These are phyloP conservation scores for Tangara arthus DNA, from an alignment of 2,797 vertebrate species.

Conservation along the genomic window DNA sequence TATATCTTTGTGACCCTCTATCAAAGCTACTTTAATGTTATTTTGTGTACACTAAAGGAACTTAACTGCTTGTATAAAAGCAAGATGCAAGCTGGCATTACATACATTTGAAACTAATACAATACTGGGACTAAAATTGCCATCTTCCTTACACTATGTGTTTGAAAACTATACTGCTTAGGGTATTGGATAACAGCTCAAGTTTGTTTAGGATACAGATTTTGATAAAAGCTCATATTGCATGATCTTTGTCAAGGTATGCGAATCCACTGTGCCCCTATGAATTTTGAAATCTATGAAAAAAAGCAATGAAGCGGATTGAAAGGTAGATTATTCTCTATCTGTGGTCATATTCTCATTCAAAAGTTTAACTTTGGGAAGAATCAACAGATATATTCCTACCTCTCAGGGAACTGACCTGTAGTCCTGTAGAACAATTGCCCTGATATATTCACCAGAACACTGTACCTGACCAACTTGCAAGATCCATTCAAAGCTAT, in stretches of 20 bases:
- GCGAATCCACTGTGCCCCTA: background rate
- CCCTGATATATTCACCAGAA: background rate
- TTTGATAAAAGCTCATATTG: background rate
- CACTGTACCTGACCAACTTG: background rate
- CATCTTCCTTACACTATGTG: background rate
- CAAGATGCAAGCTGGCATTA: background rate
- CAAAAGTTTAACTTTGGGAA: background rate
- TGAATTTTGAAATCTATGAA: background rate
- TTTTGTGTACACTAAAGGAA: background rate
- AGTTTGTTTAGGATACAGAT: background rate
- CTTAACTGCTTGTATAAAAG: background rate
- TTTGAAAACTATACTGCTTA: background rate
- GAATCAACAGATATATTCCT: background rate
- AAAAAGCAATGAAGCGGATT: background rate
- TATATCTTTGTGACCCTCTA: background rate
- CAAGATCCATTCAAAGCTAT: background rate
- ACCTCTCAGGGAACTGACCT: background rate
- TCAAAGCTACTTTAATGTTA: background rate
- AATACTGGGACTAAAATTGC: background rate
- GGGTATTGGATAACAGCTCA: background rate
- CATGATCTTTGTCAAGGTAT: background rate
- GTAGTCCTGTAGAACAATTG: background rate
- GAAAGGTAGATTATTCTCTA: background rate
- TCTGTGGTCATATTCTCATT: background rate
- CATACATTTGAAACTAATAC: background rate